These are phyloP conservation scores for Euphysa ruthae DNA, from an alignment of 30 jellyfish, hydroid and myxozoan genomes.

Conservation along the genomic window DNA sequence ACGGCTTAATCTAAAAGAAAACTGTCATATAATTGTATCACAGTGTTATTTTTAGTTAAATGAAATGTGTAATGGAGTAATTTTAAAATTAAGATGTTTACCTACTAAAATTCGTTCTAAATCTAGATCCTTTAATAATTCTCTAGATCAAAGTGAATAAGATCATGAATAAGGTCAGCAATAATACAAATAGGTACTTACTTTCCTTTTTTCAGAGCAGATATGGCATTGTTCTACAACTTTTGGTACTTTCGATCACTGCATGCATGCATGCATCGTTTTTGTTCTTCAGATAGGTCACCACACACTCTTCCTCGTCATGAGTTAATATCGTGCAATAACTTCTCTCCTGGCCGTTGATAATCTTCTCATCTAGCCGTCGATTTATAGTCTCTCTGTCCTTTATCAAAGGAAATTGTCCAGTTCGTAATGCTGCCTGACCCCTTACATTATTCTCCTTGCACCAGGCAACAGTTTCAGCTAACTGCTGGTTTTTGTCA, in stretches of 20 bases:
- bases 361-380: slow-evolving; percentile 27
- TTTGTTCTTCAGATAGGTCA: slow-evolving; percentile 4
- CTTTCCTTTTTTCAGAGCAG: slow-evolving; percentile 32
- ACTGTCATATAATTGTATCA: too few species aligned
- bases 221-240: slow-evolving; percentile 9
- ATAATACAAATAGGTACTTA: too few species aligned
- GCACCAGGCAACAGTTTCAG: slow-evolving; percentile 24
- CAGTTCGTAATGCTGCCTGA: slow-evolving; percentile 17
- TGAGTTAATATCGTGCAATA: slow-evolving; percentile 12
- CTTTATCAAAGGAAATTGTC: slow-evolving; percentile 16
- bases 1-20: slow-evolving; percentile 2
- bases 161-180: too few species aligned
- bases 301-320: background rate
- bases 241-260: slow-evolving; percentile 15
- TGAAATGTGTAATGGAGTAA: too few species aligned
- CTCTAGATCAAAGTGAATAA: too few species aligned
- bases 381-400: slow-evolving; percentile 20
- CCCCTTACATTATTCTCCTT: slow-evolving; percentile 8
- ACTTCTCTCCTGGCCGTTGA: slow-evolving; percentile 13
- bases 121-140: too few species aligned
- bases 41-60: too few species aligned
- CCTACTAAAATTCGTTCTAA: too few species aligned
- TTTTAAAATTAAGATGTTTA: too few species aligned
- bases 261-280: slow-evolving; percentile 21
- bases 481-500: slow-evolving; percentile 14